Evolutionary conservation across 2,113 vertebrate species (phyloP).

Genomic region (Rhizomys pruinosus): DNA sequence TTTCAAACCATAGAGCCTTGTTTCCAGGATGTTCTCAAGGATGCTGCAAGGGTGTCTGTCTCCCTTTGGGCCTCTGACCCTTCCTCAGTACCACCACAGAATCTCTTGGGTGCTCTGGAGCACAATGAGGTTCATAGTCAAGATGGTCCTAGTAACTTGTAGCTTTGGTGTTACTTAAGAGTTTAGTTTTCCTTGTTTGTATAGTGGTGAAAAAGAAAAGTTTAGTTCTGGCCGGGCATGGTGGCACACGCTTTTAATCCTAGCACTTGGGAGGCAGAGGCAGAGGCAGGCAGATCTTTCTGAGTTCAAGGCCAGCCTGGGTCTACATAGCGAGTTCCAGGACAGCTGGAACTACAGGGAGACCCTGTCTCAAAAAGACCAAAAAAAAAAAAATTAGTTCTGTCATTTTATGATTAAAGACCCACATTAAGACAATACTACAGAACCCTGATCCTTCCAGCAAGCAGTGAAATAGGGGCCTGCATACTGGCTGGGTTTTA

Average conservation of each 20-base stretch:
- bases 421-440: not conserved
- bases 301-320: too few relatives aligned
- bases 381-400: too few relatives aligned
- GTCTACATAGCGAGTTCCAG: too few relatives aligned
- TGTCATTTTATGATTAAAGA: not conserved
- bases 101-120: not conserved
- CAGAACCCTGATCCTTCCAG: not conserved
- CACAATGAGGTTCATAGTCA: not conserved
- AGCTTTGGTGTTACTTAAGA: not conserved
- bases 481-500: not conserved
- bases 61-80: not conserved
- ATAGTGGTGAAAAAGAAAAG: too few relatives aligned
- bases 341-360: too few relatives aligned
- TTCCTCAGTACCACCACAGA: not conserved
- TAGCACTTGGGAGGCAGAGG: too few relatives aligned
- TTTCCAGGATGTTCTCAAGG: not conserved
- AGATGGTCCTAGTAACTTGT: not conserved
- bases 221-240: too few relatives aligned
- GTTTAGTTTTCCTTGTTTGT: too few relatives aligned
- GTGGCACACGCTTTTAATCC: too few relatives aligned
- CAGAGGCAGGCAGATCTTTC: too few relatives aligned
- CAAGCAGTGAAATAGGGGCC: not conserved
- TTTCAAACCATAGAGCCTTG: not conserved
- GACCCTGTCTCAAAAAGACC: too few relatives aligned
- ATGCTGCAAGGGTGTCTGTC: too few relatives aligned